phyloP scores from a whole-genome alignment of 2,113 vertebrate genomes.

The Xenopus borealis region DNA sequence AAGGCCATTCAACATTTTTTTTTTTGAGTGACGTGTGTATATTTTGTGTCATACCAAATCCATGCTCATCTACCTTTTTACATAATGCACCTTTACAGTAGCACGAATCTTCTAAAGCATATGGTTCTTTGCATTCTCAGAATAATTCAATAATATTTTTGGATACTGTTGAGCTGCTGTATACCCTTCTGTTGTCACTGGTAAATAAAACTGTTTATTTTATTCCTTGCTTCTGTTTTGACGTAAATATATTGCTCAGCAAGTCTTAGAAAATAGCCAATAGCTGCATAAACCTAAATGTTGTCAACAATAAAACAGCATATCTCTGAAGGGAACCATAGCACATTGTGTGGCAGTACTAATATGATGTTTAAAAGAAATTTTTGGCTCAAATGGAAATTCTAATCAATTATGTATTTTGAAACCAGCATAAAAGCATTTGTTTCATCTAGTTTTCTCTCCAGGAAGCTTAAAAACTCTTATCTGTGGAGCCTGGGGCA shows the following conservation, averaged over 20 bases:
- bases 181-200: slow-evolving; percentile 35
- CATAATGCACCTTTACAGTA: slow-evolving; percentile 41
- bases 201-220: slow-evolving; percentile 48
- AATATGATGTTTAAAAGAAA: too few relatives aligned
- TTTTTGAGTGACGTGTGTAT: slow-evolving; percentile 47
- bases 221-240: slow-evolving; percentile 18
- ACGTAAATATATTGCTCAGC: background rate
- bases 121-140: slow-evolving; percentile 35
- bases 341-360: too few relatives aligned
- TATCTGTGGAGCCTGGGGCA: too few relatives aligned
- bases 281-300: background rate
- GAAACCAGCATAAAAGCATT: too few relatives aligned
- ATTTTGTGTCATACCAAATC: slow-evolving; percentile 42
- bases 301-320: background rate
- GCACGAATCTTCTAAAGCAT: slow-evolving; percentile 33
- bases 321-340: background rate
- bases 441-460: too few relatives aligned
- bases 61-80: slow-evolving; percentile 45
- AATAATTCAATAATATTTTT: slow-evolving; percentile 37
- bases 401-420: too few relatives aligned
- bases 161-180: slow-evolving; percentile 34
- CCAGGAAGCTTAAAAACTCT: too few relatives aligned
- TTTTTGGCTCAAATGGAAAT: too few relatives aligned
- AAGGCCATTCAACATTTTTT: slow-evolving; percentile 50
- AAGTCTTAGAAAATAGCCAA: background rate